Evolutionary conservation across 2,888 invertebrate species (phyloP).

Genomic region (Andrena minutula): DNA sequence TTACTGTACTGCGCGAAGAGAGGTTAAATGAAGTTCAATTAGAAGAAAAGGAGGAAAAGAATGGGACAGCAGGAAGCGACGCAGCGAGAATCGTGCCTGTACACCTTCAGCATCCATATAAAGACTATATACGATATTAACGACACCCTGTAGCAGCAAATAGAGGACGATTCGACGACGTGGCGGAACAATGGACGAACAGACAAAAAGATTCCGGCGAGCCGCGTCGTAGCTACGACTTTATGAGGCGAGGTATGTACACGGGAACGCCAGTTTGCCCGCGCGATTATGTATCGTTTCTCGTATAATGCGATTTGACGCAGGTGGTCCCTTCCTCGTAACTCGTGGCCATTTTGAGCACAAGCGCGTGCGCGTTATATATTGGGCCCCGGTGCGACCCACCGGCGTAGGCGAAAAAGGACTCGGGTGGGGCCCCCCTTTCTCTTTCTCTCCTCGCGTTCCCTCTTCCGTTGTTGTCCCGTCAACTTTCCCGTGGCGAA

Average conservation of each 20-base stretch:
- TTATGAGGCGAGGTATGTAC: conserved; percentile 70
- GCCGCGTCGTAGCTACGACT: conserved; percentile 74
- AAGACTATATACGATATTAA: conserved; percentile 61
- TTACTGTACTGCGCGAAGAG: background rate
- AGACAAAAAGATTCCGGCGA: conserved; percentile 60
- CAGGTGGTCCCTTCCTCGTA: conserved; percentile 75
- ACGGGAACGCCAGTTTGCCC: conserved; percentile 63
- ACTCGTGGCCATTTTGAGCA: conserved; percentile 64
- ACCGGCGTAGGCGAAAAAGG: conserved; percentile 54
- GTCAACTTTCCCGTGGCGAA: conserved; percentile 8
- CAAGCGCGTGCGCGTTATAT: conserved; percentile 62
- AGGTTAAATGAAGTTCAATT: background rate
- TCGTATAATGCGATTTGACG: conserved; percentile 76
- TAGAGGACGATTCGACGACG: conserved; percentile 62
- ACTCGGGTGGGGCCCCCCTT: conserved; percentile 7
- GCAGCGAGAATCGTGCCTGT: conserved; percentile 19
- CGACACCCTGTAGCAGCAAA: conserved; percentile 61
- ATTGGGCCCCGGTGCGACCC: conserved; percentile 35
- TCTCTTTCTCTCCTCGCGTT: background rate
- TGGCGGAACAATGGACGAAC: conserved; percentile 66
- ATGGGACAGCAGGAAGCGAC: background rate
- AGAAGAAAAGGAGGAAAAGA: no score
- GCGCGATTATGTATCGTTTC: conserved; percentile 75
- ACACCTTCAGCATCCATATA: conserved; percentile 43
- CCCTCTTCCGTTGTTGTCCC: background rate